phyloP scores from a whole-genome alignment of 2,797 vertebrate species.

The Neosalanx taihuensis region DNA sequence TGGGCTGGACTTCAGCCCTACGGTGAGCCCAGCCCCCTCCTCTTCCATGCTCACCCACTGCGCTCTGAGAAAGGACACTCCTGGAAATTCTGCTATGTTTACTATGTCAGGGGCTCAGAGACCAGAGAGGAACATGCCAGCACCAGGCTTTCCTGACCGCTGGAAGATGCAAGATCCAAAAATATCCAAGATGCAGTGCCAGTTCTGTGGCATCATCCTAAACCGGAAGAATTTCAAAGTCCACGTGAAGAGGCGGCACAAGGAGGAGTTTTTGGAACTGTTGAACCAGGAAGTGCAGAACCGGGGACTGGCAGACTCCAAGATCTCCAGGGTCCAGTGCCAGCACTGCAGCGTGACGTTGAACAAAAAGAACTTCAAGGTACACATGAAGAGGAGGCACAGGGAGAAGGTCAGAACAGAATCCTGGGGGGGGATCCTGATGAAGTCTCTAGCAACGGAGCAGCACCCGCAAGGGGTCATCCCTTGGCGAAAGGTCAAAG shows the following conservation, averaged over 20 bases:
- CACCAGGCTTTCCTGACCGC: background rate
- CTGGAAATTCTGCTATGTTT: too few species aligned
- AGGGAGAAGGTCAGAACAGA: background rate
- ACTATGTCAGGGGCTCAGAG: background rate
- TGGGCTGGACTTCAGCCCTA: background rate
- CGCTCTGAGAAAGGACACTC: too few species aligned
- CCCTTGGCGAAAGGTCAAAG: background rate
- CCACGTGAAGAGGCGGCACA: constrained; percentile 14
- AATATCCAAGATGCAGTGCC: background rate
- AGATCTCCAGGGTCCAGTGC: background rate
- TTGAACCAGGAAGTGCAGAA: too few species aligned
- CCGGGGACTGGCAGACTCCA: background rate
- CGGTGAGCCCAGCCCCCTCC: background rate
- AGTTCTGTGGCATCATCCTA: constrained; percentile 10
- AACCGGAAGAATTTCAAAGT: constrained; percentile 14
- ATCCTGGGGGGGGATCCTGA: background rate
- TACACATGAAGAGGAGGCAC: constrained; percentile 17
- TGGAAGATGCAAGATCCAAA: background rate
- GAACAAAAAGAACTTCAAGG: constrained; percentile 11
- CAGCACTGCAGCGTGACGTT: constrained; percentile 5
- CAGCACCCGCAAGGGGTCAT: too few species aligned
- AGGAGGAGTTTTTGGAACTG: background rate
- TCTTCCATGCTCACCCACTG: background rate
- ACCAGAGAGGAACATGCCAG: background rate
- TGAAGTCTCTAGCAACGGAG: background rate